Conservation (phyloP, 2,888 invertebrate genomes). For the Cerastis rubricosa region DNA sequence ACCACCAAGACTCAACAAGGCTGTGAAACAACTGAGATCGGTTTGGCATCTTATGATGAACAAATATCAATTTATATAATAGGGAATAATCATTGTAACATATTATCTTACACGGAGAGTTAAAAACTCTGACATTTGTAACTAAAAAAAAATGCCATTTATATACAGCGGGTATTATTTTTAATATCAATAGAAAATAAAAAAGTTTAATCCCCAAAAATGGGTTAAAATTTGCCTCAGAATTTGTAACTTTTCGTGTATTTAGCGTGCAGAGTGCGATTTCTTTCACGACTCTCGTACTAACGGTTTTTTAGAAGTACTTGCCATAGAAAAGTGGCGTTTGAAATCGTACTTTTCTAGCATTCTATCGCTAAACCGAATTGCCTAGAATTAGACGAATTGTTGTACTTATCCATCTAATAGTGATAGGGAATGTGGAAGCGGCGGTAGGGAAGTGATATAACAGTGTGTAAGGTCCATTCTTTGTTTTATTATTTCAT, state of each 20-base stretch:
- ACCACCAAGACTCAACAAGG: constrained; percentile 88
- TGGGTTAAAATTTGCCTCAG: constrained; percentile 24
- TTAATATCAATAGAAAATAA: constrained; percentile 46
- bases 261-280: constrained; percentile 30
- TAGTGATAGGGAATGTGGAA: constrained; percentile 86
- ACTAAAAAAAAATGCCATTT: constrained; percentile 49
- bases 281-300: constrained; percentile 36
- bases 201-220: constrained; percentile 22
- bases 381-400: constrained; percentile 88
- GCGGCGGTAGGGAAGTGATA: constrained; percentile 71
- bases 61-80: constrained; percentile 68
- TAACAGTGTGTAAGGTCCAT: constrained; percentile 76
- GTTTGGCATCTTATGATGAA: constrained; percentile 78
- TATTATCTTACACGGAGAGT: constrained; percentile 57
- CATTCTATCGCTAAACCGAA: constrained; percentile 79
- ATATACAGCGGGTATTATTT: constrained; percentile 46
- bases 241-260: constrained; percentile 63
- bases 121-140: constrained; percentile 53
- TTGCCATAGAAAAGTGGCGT: constrained; percentile 38
- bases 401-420: constrained; percentile 88
- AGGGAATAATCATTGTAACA: constrained; percentile 62
- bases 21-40: constrained; percentile 88
- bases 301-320: constrained; percentile 40
- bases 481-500: constrained; percentile 48
- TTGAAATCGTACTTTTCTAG: constrained; percentile 49